phyloP scores from a whole-genome alignment of 2,113 vertebrate species.

The Suricata suricatta region DNA sequence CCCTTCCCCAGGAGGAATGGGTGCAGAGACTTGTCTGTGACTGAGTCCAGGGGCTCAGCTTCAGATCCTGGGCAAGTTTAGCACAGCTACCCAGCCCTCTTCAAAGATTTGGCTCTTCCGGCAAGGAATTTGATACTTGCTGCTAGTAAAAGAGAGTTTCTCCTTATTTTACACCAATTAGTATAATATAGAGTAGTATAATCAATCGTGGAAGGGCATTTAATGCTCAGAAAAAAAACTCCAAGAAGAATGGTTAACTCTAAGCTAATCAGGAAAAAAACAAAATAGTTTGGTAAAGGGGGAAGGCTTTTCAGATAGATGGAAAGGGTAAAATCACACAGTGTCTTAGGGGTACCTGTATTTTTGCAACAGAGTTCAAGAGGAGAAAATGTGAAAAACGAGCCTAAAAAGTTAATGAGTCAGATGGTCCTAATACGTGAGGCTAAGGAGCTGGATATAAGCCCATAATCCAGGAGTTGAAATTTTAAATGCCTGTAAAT shows the following conservation, averaged over 20 bases:
- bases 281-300: background rate
- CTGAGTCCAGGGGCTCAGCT: background rate
- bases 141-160: background rate
- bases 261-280: background rate
- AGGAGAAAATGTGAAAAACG: slow-evolving; percentile 30
- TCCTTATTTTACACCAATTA: background rate
- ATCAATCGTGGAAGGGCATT: background rate
- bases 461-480: background rate
- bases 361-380: slow-evolving; percentile 27
- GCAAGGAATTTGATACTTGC: background rate
- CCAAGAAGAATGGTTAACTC: background rate
- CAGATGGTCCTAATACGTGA: background rate
- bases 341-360: background rate
- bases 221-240: background rate
- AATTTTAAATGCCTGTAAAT: slow-evolving; percentile 1
- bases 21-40: background rate
- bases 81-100: background rate
- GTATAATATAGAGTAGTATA: background rate
- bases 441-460: background rate
- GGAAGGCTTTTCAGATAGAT: background rate
- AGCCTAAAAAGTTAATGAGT: background rate
- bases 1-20: too few relatives aligned
- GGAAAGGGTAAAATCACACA: background rate
- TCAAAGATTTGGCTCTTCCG: background rate
- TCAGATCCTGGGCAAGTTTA: background rate